These are phyloP conservation scores for Acleris holmiana DNA, from an alignment of 2,888 invertebrate species.

Conservation along the genomic window DNA sequence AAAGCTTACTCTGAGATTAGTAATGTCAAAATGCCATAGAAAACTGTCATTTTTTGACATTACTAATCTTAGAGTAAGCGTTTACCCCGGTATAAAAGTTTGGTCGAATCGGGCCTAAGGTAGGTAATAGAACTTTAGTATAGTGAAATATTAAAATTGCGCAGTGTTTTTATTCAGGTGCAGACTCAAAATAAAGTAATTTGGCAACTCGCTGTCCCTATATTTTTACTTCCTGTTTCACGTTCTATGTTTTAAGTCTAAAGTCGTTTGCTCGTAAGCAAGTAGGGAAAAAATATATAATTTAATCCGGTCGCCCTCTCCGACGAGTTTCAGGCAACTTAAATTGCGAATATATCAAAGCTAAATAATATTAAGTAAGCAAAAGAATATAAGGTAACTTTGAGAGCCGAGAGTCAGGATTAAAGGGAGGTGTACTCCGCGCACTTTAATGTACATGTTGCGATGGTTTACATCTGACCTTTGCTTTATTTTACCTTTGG, in stretches of 20 bases:
- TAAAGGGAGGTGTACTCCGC: constrained; percentile 47
- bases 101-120: too few relatives aligned
- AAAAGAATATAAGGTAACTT: constrained; percentile 75
- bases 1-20: too few relatives aligned
- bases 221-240: constrained; percentile 29
- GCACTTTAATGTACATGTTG: neutral
- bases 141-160: neutral
- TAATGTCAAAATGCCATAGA: too few relatives aligned
- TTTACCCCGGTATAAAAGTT: too few relatives aligned
- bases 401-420: constrained; percentile 53
- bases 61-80: too few relatives aligned
- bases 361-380: constrained; percentile 79
- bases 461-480: neutral
- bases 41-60: too few relatives aligned
- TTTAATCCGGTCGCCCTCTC: constrained; percentile 70
- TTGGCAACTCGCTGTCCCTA: constrained; percentile 24
- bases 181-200: constrained; percentile 29
- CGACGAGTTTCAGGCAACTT: constrained; percentile 78
- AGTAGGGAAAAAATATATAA: constrained; percentile 69
- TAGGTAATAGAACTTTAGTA: neutral
- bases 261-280: constrained; percentile 62
- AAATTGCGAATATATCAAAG: constrained; percentile 82
- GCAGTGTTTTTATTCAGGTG: constrained; percentile 9
- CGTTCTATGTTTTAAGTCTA: constrained; percentile 57
- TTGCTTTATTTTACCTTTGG: neutral